phyloP scores from a whole-genome alignment of 2,797 vertebrate genomes.

The Basileuterus tristriatus region DNA sequence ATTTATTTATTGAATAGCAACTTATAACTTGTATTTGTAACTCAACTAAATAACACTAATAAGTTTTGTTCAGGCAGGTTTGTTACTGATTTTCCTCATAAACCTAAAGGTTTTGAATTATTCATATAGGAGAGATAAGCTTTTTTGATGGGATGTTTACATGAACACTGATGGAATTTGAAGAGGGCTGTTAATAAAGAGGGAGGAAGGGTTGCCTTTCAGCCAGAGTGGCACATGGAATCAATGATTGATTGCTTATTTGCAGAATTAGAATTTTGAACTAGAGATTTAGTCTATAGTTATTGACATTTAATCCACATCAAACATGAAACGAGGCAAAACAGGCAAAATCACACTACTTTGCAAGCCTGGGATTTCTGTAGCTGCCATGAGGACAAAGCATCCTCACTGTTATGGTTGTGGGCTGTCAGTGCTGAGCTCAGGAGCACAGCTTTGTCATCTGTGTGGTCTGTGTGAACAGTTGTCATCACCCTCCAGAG shows the following conservation, averaged over 20 bases:
- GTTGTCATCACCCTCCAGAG: not conserved
- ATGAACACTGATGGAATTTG: not conserved
- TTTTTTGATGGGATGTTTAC: not conserved
- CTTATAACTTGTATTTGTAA: not conserved
- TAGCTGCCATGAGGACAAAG: not conserved
- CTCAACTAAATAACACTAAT: not conserved
- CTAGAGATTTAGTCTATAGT: not conserved
- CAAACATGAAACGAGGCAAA: not conserved
- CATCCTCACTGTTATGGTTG: not conserved
- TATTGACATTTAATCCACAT: not conserved
- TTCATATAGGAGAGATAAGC: not conserved
- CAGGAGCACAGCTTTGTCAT: not conserved
- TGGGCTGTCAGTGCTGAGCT: not conserved
- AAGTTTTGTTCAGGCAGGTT: not conserved
- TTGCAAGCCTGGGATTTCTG: not conserved
- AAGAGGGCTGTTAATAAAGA: not conserved
- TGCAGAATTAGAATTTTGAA: not conserved
- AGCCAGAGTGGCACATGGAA: not conserved
- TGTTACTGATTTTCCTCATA: not conserved
- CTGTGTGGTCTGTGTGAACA: rapidly evolving
- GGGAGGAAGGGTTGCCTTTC: not conserved
- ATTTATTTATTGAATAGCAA: not conserved
- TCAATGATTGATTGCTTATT: rapidly evolving
- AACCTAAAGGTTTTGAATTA: not conserved
- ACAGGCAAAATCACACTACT: not conserved